These are phyloP conservation scores for Peucedramus taeniatus DNA, from an alignment of 2,113 vertebrate genomes.

Conservation along the genomic window DNA sequence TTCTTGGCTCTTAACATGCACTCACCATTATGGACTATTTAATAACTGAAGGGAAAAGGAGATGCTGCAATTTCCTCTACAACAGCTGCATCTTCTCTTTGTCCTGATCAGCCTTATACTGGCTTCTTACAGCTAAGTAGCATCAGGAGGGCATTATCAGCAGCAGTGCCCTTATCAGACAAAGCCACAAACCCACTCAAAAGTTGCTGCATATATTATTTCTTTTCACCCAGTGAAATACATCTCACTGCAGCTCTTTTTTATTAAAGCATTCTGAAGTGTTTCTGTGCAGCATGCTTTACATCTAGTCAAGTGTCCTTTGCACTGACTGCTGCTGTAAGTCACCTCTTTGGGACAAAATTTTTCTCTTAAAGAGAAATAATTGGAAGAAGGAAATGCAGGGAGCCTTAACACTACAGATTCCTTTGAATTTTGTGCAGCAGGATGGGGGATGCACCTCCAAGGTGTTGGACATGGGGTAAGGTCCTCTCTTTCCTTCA, in stretches of 20 bases:
- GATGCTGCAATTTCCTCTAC: background rate
- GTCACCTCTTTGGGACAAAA: background rate
- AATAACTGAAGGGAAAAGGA: background rate
- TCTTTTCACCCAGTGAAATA: background rate
- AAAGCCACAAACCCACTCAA: background rate
- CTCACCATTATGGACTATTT: background rate
- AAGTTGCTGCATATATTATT: background rate
- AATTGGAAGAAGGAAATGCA: background rate
- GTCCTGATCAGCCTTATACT: background rate
- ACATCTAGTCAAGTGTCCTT: slow-evolving; percentile 22
- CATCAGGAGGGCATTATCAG: background rate
- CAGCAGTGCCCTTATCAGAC: background rate
- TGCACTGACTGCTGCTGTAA: background rate
- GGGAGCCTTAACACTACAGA: background rate
- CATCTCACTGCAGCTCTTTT: background rate
- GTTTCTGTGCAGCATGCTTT: background rate
- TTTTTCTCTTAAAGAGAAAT: background rate
- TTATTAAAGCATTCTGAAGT: background rate
- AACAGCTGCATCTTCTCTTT: background rate
- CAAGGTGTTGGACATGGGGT: background rate
- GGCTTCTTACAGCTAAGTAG: background rate
- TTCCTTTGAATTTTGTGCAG: background rate
- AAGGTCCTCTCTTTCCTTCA: background rate
- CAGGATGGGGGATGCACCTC: background rate
- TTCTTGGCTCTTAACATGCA: background rate